These are phyloP conservation scores for Drosophila percnosoma DNA, from an alignment of 2,888 invertebrate species.

Conservation along the genomic window DNA sequence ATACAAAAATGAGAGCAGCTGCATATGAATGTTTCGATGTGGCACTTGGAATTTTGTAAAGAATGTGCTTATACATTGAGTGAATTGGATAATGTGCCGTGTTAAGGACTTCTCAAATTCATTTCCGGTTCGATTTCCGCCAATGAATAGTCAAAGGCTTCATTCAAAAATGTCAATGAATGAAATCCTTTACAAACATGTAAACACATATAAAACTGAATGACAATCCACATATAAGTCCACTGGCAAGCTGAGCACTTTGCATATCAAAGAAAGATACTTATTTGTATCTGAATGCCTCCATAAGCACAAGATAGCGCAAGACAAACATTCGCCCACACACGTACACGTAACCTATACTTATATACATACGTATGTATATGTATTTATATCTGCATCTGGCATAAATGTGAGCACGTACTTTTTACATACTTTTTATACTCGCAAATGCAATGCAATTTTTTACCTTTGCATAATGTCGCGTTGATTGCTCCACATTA, in stretches of 20 bases:
- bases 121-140: not conserved
- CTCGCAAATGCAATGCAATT: constrained; percentile 53
- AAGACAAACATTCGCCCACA: not conserved
- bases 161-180: not conserved
- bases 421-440: constrained; percentile 42
- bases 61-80: not conserved
- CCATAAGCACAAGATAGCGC: constrained; percentile 7
- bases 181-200: constrained; percentile 3
- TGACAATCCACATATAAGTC: constrained; percentile 55
- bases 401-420: constrained; percentile 56
- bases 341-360: constrained; percentile 1
- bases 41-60: not conserved
- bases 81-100: not conserved
- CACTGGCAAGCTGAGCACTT: constrained; percentile 86
- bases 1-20: not conserved
- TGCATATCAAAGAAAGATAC: constrained; percentile 86
- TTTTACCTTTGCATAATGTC: constrained; percentile 83
- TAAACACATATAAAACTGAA: not conserved
- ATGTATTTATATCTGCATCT: constrained; percentile 15
- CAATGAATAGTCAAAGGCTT: not conserved
- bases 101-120: not conserved
- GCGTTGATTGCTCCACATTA: constrained; percentile 84
- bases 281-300: constrained; percentile 23
- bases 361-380: not conserved
- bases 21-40: not conserved